phyloP scores from a whole-genome alignment of 2,888 invertebrate genomes.

The Luperina nickerlii region DNA sequence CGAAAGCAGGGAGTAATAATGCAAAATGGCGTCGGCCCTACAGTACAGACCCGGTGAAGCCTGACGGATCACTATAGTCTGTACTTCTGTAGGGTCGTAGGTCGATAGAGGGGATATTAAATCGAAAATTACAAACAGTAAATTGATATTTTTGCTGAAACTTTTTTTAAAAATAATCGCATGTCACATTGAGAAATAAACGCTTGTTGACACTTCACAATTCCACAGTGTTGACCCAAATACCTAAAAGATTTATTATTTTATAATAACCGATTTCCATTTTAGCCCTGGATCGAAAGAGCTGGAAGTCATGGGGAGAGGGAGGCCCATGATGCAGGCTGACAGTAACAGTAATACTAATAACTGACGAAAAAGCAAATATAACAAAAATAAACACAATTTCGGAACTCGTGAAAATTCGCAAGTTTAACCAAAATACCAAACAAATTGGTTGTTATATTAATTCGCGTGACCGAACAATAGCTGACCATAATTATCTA shows the following conservation, averaged over 20 bases:
- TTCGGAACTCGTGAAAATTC: slow-evolving; percentile 19
- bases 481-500: slow-evolving; percentile 22
- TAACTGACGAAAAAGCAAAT: not conserved
- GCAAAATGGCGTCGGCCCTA: not conserved
- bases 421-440: slow-evolving; percentile 1
- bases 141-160: too few species aligned
- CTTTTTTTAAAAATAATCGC: too few species aligned
- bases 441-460: slow-evolving; percentile 35
- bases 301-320: too few species aligned
- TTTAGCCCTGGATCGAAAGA: too few species aligned
- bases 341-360: too few species aligned
- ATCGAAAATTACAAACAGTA: not conserved
- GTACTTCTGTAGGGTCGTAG: not conserved
- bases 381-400: not conserved
- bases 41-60: not conserved
- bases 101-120: not conserved
- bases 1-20: not conserved
- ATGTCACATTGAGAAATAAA: not conserved
- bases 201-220: not conserved
- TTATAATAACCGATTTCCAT: too few species aligned
- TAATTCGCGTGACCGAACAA: slow-evolving; percentile 42
- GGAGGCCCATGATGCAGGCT: too few species aligned
- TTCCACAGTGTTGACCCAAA: not conserved
- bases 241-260: not conserved
- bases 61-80: not conserved